Evolutionary conservation across 2,888 invertebrate genomes (phyloP).

Genomic region (Leucozona laternaria): DNA sequence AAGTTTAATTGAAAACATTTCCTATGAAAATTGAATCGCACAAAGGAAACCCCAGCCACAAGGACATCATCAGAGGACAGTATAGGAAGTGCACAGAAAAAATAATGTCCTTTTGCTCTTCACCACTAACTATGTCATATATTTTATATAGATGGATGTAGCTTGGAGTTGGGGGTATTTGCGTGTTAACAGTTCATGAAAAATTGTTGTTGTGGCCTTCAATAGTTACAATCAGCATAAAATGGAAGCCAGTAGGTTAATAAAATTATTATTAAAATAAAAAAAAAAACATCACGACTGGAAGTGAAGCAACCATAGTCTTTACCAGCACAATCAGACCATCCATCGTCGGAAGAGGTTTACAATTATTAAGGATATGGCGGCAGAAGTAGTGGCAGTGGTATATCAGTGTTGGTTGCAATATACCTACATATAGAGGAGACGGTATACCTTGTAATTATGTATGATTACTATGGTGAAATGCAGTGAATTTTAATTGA

Average conservation of each 20-base stretch:
- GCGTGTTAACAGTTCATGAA: constrained; percentile 64
- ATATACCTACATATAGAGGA: background rate
- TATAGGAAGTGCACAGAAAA: constrained; percentile 1
- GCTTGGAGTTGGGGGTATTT: constrained; percentile 1
- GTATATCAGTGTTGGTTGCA: background rate
- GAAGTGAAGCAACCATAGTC: constrained; percentile 5
- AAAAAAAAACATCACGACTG: background rate
- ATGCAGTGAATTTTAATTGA: constrained; percentile 68
- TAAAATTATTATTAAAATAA: constrained; percentile 11
- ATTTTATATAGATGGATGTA: background rate
- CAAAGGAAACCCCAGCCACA: constrained; percentile 27
- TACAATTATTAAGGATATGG: constrained; percentile 24
- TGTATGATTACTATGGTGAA: constrained; percentile 55
- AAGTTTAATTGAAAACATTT: constrained; percentile 67
- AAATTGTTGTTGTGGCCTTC: background rate
- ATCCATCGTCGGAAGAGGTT: constrained; percentile 47
- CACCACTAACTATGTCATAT: background rate
- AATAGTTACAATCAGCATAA: constrained; percentile 32
- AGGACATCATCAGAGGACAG: constrained; percentile 44
- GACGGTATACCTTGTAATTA: constrained; percentile 55
- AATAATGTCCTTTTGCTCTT: constrained; percentile 49
- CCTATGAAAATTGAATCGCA: constrained; percentile 63
- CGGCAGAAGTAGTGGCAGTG: background rate
- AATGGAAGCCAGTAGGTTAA: constrained; percentile 14
- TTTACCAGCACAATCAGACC: background rate